Base-by-base conservation (phyloP, 1,140 invertebrate genomes). In the Nasonia giraulti region DNA sequence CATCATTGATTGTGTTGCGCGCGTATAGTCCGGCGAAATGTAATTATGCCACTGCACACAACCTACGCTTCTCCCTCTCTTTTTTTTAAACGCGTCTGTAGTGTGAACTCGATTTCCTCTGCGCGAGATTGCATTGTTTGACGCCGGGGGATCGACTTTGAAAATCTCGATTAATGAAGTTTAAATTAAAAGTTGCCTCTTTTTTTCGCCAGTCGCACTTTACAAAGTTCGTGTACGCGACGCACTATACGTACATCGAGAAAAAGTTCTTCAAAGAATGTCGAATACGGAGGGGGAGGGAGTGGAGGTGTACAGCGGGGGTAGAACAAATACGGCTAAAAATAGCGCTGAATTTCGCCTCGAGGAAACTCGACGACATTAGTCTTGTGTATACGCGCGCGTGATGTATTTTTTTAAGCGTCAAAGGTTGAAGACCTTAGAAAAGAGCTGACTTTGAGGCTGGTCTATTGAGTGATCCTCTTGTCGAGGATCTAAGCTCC, bases 71-170 rank as follows among this genome's bases (percentile, higher is more conserved):
- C 17, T 62, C 6, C 6, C 17, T 5, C 55, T 62, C 27, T 27
- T 69, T 71, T 33, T 71, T 71, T 71, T 31, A 7, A 71, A 31
- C 11, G 7, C 23, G 10, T 71, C 68, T 11, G 12, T 11, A 33
- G 31, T 71, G 68, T 71, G 68, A 71, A 33, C 1, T 12, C 20
- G 27, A 71, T 71, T 71, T 44, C 12, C 37, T 20, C 73, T 0
- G n/a, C 73, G 37, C 73, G 73, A 75, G 37, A 75, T 75, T 37
- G 7, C 33, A 44, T 75, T 44, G 27, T 40, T 75, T 31, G 73
- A 75, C 73, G 73, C 37, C 27, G 27, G 40, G 10, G 12, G 2
- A 75, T 75, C 31, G 17, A 75, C 27, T 75, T 44, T 20, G 14
- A 40, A 75, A 75, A 1, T 23, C 5, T 40, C 73, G 37, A 75